A percentile compares a stretch with the other conserved stretches of the same genome.
Evolutionary conservation across 2,797 vertebrate species (phyloP).

Genomic region (Neopelma chrysocephalum): DNA sequence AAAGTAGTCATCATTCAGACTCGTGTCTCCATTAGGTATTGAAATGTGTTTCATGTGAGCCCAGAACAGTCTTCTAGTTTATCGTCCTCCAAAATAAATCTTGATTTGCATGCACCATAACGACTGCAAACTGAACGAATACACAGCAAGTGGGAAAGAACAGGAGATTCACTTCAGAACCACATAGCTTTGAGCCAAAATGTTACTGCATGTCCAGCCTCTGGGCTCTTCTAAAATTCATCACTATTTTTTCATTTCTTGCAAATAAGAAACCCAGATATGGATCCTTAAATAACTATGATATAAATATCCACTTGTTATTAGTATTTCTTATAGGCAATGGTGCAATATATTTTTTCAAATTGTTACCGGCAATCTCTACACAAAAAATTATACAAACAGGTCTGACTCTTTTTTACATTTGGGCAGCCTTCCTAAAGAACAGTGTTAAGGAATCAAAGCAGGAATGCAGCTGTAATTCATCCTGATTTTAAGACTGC

Average conservation of each 20-base stretch:
- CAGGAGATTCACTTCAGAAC: background rate
- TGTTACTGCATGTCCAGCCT: background rate
- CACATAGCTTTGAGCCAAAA: background rate
- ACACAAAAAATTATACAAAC: background rate
- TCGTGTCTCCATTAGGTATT: background rate
- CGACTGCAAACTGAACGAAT: background rate
- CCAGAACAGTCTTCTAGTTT: background rate
- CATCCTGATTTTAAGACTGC: conserved; percentile 3
- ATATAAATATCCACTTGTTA: background rate
- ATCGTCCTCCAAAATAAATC: background rate
- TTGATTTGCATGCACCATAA: background rate
- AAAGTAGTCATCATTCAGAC: background rate
- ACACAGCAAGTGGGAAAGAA: background rate
- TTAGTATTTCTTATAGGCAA: background rate
- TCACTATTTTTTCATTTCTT: background rate
- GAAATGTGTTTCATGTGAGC: fast-evolving
- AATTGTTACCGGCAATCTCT: background rate
- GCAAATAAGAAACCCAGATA: background rate
- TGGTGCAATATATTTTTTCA: background rate
- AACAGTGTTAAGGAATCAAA: background rate
- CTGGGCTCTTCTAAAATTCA: background rate
- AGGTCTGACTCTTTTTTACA: background rate
- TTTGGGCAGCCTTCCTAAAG: background rate
- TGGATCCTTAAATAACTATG: background rate
- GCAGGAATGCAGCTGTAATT: conserved; percentile 7